phyloP scores from a whole-genome alignment of 2,797 vertebrate species.

The Paramormyrops hopkinsi region DNA sequence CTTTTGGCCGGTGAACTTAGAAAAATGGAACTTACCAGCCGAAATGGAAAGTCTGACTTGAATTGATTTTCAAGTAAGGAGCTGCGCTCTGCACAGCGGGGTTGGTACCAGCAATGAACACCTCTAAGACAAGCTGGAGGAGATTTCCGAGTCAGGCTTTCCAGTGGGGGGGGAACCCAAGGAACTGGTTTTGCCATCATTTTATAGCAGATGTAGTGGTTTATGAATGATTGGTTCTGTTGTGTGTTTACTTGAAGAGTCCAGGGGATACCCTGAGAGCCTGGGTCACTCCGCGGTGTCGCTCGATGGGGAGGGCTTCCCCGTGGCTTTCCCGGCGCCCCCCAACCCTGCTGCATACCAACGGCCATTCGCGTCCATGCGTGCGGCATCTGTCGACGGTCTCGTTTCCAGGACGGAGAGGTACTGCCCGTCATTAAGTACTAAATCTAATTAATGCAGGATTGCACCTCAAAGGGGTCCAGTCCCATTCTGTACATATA shows the following conservation, averaged over 20 bases:
- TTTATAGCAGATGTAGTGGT: background rate
- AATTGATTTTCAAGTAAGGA: background rate
- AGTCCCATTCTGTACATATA: background rate
- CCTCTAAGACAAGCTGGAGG: background rate
- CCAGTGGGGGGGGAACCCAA: background rate
- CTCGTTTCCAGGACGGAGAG: constrained; percentile 63
- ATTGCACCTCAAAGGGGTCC: background rate
- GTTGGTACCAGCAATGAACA: background rate
- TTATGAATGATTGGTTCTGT: background rate
- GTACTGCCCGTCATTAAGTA: constrained; percentile 47
- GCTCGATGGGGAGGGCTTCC: constrained; percentile 28
- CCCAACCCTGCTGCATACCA: constrained; percentile 59
- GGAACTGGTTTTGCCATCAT: background rate
- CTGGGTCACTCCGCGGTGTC: constrained; percentile 48
- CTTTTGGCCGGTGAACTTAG: background rate
- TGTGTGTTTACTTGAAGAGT: constrained; percentile 54
- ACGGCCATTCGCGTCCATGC: constrained; percentile 62
- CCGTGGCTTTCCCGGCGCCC: constrained; percentile 61
- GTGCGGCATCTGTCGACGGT: constrained; percentile 57
- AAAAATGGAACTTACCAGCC: background rate
- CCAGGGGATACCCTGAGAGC: constrained; percentile 63
- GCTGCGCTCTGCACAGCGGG: background rate
- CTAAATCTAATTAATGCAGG: background rate
- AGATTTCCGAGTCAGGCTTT: background rate
- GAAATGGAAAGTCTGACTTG: constrained; percentile 12